Evolutionary conservation across 2,113 vertebrate species (phyloP).

Genomic region (Tretioscincus oriximinensis): DNA sequence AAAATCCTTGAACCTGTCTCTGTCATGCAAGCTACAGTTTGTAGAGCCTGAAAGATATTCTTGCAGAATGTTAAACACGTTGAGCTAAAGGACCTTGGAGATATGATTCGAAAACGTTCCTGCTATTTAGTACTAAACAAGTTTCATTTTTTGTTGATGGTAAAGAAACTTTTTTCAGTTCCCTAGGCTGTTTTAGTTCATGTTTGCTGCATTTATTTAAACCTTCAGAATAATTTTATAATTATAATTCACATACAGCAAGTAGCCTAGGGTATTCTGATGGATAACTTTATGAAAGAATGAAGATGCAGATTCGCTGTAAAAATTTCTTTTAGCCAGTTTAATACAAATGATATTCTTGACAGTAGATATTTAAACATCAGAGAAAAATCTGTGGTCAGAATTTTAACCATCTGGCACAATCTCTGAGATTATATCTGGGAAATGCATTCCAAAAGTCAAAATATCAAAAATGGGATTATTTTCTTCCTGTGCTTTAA

Average conservation of each 20-base stretch:
- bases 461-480: not conserved
- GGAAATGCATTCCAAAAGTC: not conserved
- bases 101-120: conserved; percentile 70
- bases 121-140: conserved; percentile 55
- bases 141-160: conserved; percentile 53
- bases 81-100: conserved; percentile 62
- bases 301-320: conserved; percentile 38
- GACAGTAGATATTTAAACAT: conserved; percentile 32
- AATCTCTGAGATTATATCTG: too few species aligned
- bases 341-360: conserved; percentile 6
- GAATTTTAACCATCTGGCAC: too few species aligned
- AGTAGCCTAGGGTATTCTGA: conserved; percentile 15
- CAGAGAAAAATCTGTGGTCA: conserved; percentile 52
- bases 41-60: conserved; percentile 64
- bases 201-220: conserved; percentile 56
- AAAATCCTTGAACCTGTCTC: conserved; percentile 71
- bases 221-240: conserved; percentile 34
- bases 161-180: conserved; percentile 57
- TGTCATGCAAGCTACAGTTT: conserved; percentile 68
- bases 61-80: conserved; percentile 68
- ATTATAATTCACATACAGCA: conserved; percentile 33
- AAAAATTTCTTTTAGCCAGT: conserved; percentile 32
- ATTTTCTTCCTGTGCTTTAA: not conserved
- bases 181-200: conserved; percentile 49
- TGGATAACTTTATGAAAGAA: conserved; percentile 23